Evolutionary conservation across 2,113 vertebrate genomes (phyloP), one percentile per base, ranked within the genome.

Genomic region (Hyperoodon ampullatus): DNA sequence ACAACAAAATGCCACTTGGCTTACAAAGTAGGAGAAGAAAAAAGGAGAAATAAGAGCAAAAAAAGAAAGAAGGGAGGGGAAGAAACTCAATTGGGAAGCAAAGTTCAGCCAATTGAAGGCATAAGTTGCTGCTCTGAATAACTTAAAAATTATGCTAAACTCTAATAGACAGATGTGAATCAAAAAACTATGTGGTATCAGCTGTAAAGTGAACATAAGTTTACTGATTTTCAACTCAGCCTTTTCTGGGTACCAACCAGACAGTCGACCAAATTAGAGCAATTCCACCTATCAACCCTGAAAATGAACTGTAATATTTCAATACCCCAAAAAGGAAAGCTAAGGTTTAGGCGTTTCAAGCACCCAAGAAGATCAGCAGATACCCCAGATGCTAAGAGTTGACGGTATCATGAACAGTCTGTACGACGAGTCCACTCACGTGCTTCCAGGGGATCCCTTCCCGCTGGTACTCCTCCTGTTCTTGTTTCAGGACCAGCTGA

Each of bases 381-480:
- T 1, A 68, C 11, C 55, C 47, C 19, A 86, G 33, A 68, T 7
- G 63, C 2, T 3, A 44, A 30, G 71, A 12, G 58, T 0, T 35
- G 68, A 61, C 18, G 2, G 10, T 16, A n/a, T 6, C 4, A 21
- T 3, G 4, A 12, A 35, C 1, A 47, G 33, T 12, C 42, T 60
- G 28, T 1, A 78, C 80, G 13, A 3, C 84, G 13, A 1, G 15
- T 13, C 60, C 58, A 97, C 98, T 99, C 98, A 99, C 99, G 0
- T 99, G 99, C 98, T 99, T 99, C 99, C 99, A 99, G 16, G 99
- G 99, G 97, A 99, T 99, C 21, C 99, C 99, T 88, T 99, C 99
- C 92, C 99, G 98, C 96, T 99, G 99, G 93, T 99, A 99, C 87
- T 99, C 99, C 30, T 99, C 99, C 97, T 99, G 99, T 50, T 99